Evolutionary conservation across 2,888 invertebrate species (phyloP).

Genomic region (Muschampia plurimacula): DNA sequence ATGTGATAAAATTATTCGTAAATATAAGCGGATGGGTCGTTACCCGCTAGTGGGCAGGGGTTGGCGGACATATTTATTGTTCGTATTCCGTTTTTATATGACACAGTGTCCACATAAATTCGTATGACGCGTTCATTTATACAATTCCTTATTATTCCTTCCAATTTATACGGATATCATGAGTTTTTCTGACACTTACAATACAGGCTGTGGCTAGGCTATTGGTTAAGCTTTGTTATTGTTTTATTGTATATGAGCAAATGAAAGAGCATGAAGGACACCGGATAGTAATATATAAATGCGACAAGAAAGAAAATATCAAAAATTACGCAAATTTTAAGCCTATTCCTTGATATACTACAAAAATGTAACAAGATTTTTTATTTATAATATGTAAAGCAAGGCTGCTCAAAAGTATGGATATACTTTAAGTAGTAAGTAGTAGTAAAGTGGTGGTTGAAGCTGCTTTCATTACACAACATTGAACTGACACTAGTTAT

Average conservation of each 20-base stretch:
- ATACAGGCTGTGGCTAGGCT: not conserved
- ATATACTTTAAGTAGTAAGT: no score
- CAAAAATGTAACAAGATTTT: no score
- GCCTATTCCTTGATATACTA: no score
- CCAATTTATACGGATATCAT: not conserved
- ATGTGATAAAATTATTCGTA: constrained; percentile 24
- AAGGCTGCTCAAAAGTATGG: no score
- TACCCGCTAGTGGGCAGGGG: constrained; percentile 14
- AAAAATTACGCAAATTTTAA: no score
- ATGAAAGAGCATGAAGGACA: no score
- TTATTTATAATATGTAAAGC: no score
- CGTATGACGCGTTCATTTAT: not conserved
- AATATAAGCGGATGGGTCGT: constrained; percentile 14
- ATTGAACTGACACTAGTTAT: constrained; percentile 19
- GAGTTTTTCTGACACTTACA: not conserved
- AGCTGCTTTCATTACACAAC: constrained; percentile 1
- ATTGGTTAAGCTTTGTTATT: not conserved
- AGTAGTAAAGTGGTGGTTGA: not conserved
- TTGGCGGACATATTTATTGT: constrained; percentile 16
- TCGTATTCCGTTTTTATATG: constrained; percentile 11
- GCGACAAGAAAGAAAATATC: no score
- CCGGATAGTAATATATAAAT: no score
- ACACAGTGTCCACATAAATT: constrained; percentile 8
- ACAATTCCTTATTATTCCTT: not conserved
- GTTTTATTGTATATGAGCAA: not conserved